Evolutionary conservation across 1,140 invertebrate genomes (phyloP).

Genomic region (Chlorops oryzae): DNA sequence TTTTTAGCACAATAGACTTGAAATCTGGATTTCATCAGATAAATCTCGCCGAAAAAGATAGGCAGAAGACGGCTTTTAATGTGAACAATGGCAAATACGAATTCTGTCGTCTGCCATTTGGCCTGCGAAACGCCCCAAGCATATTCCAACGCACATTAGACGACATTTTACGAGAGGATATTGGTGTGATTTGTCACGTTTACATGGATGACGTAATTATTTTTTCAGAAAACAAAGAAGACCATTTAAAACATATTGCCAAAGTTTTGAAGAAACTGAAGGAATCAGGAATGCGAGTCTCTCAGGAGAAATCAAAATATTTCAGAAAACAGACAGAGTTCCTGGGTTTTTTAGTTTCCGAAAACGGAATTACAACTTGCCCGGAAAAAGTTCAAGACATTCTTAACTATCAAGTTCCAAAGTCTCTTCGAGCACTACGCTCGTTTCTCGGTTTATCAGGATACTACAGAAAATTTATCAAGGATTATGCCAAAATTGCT

Average conservation of each 20-base stretch:
- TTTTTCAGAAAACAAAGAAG: slow-evolving; percentile 7
- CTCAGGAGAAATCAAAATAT: slow-evolving; percentile 48
- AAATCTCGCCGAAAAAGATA: too few relatives aligned
- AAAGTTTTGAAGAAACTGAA: slow-evolving; percentile 24
- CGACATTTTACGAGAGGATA: slow-evolving; percentile 10
- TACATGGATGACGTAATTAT: slow-evolving; percentile 16
- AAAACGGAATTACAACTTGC: slow-evolving; percentile 17
- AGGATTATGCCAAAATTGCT: slow-evolving; percentile 3
- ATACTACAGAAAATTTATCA: background rate
- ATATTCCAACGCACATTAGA: slow-evolving; percentile 13
- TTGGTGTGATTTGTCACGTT: slow-evolving; percentile 12
- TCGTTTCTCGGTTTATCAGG: slow-evolving; percentile 1
- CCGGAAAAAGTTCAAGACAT: slow-evolving; percentile 4
- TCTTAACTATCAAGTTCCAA: background rate
- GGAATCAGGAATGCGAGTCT: slow-evolving; percentile 45
- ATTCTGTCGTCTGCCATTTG: too few relatives aligned
- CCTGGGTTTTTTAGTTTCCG: slow-evolving; percentile 13
- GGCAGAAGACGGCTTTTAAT: too few relatives aligned
- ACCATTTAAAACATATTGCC: slow-evolving; percentile 8
- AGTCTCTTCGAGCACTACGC: background rate
- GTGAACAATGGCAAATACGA: too few relatives aligned
- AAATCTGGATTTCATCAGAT: too few relatives aligned
- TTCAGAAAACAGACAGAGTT: slow-evolving; percentile 22
- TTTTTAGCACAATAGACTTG: slow-evolving; percentile 19
- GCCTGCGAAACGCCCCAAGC: too few relatives aligned